Evolutionary conservation across 2,888 invertebrate genomes (phyloP).

Genomic region (Polylopha cassiicola): DNA sequence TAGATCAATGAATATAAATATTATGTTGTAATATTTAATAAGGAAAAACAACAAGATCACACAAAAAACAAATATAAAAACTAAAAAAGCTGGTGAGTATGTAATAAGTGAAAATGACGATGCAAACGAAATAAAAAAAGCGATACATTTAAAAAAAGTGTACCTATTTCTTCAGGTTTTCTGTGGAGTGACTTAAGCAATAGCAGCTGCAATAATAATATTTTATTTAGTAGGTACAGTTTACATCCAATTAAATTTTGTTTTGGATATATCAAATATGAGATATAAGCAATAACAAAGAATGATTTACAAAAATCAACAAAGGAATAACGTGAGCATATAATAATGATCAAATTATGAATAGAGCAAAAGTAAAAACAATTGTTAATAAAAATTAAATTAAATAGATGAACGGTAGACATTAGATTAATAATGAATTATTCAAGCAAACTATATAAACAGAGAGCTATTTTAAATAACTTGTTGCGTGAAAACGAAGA

Average conservation of each 20-base stretch:
- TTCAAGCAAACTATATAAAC: no score
- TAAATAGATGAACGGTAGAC: no score
- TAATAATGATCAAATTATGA: no score
- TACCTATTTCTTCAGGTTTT: conserved; percentile 72
- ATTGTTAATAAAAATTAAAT: no score
- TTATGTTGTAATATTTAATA: no score
- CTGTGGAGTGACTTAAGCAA: conserved; percentile 75
- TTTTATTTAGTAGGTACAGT: conserved; percentile 53
- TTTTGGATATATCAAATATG: conserved; percentile 5
- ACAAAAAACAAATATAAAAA: conserved; percentile 28
- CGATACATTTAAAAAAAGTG: conserved; percentile 59
- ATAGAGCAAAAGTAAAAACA: no score
- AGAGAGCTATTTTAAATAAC: no score
- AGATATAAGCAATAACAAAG: conserved; percentile 4
- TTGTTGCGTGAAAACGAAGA: no score
- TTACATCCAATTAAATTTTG: conserved; percentile 11
- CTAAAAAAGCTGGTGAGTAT: conserved; percentile 27
- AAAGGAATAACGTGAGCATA: no score
- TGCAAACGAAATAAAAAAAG: conserved; percentile 54
- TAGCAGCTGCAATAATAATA: conserved; percentile 74
- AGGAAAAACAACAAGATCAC: conserved; percentile 20
- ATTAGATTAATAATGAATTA: no score
- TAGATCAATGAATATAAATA: no score
- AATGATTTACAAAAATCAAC: background rate
- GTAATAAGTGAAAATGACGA: conserved; percentile 29